A percentile compares a stretch with the other conserved stretches of the same genome.
Conservation (phyloP, 2,888 invertebrate genomes). For the Calameuta idolon region DNA sequence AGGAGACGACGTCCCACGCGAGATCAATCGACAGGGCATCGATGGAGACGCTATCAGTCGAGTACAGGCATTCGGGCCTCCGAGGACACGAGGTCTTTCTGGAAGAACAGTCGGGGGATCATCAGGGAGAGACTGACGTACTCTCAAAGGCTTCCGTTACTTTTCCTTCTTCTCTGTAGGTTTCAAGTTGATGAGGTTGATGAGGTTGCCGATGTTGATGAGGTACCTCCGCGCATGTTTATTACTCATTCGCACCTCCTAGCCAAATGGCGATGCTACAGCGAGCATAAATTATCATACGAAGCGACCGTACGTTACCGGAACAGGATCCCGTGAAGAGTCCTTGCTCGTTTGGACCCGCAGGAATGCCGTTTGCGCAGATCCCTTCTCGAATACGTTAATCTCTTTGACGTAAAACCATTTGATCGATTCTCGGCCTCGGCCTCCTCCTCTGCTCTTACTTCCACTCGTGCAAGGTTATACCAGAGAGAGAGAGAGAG, state of each 20-base stretch:
- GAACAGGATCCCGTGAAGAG: background rate
- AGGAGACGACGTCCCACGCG: background rate
- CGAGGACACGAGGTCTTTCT: background rate
- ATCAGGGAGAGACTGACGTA: background rate
- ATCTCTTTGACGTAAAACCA: background rate
- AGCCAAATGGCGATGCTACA: background rate
- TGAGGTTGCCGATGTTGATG: no score
- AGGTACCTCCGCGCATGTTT: no score
- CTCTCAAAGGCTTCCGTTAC: background rate
- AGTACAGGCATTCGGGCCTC: background rate
- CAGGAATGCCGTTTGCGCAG: background rate
- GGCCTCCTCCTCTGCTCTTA: background rate
- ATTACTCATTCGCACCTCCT: background rate
- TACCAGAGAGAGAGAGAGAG: background rate
- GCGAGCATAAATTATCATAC: constrained; percentile 6
- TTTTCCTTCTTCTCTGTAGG: background rate
- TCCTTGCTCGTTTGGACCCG: background rate
- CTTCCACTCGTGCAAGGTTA: background rate
- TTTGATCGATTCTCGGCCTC: background rate
- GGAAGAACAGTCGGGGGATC: background rate
- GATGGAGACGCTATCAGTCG: background rate
- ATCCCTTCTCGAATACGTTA: background rate
- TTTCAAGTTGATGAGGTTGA: no score
- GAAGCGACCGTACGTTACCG: background rate
- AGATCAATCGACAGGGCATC: background rate